Percentiles rank a stretch among this genome's conserved stretches.
These are phyloP conservation scores for Paramuricea clavata DNA, from an alignment of 92 coral and sea anemone genomes.

Conservation along the genomic window DNA sequence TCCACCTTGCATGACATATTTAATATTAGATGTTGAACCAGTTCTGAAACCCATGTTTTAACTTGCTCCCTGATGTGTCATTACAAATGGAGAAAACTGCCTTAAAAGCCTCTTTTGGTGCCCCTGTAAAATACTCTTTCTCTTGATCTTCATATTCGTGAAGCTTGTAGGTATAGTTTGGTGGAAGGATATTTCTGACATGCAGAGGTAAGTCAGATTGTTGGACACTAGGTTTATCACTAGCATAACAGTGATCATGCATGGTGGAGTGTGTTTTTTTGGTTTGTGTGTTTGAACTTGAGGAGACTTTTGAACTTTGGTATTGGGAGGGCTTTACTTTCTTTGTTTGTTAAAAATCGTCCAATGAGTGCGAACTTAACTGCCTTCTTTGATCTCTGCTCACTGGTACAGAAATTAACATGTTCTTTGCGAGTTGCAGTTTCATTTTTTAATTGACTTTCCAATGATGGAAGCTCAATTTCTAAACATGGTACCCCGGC, in stretches of 20 bases:
- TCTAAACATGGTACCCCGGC: not conserved
- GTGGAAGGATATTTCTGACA: not conserved
- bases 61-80: slow-evolving; percentile 55
- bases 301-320: not conserved
- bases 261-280: not conserved
- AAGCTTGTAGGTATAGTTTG: slow-evolving; percentile 10
- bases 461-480: not conserved
- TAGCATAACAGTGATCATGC: slow-evolving; percentile 3
- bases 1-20: slow-evolving; percentile 60
- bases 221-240: not conserved
- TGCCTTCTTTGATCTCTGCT: not conserved
- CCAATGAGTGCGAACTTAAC: not conserved
- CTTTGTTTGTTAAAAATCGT: not conserved
- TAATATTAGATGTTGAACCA: slow-evolving; percentile 60
- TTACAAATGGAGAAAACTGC: slow-evolving; percentile 37
- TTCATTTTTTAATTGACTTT: not conserved
- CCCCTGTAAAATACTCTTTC: slow-evolving; percentile 31
- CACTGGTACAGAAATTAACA: not conserved
- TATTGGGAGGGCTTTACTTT: not conserved
- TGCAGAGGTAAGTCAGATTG: not conserved
- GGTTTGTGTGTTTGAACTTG: not conserved
- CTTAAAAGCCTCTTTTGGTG: slow-evolving; percentile 48
- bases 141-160: slow-evolving; percentile 5
- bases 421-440: not conserved
- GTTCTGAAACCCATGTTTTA: slow-evolving; percentile 54